A percentile compares a stretch with the other conserved stretches of the same genome.
These are phyloP conservation scores for Cichlasoma orientale DNA, from an alignment of 2,797 vertebrate species.

Conservation along the genomic window DNA sequence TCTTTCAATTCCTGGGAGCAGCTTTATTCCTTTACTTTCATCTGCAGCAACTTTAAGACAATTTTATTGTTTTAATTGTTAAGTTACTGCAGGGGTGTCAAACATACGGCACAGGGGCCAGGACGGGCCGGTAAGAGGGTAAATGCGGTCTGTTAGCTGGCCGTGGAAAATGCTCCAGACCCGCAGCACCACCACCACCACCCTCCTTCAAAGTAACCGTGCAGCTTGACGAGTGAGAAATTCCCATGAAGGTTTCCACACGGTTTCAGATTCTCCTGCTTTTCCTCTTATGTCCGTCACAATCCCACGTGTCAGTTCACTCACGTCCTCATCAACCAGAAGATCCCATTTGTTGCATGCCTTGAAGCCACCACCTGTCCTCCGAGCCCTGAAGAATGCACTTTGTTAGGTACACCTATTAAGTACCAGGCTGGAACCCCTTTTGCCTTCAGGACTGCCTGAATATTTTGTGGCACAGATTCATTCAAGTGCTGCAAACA, in stretches of 20 bases:
- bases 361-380: no score
- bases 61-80: no score
- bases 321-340: no score
- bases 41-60: background rate
- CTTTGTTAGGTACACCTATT: background rate
- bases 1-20: background rate
- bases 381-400: no score
- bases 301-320: no score
- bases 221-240: no score
- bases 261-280: no score
- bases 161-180: background rate
- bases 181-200: background rate
- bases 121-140: fast-evolving
- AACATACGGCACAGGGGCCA: background rate
- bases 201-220: background rate
- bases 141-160: background rate
- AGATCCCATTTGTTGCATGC: no score
- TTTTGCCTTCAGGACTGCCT: fast-evolving
- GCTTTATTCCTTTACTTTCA: background rate
- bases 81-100: background rate
- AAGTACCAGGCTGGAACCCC: fast-evolving
- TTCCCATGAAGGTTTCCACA: no score
- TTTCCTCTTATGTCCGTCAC: no score
- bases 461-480: background rate
- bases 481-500: no score